These are phyloP conservation scores for Heliconius himera DNA, from an alignment of 1,140 invertebrate genomes.

Conservation along the genomic window DNA sequence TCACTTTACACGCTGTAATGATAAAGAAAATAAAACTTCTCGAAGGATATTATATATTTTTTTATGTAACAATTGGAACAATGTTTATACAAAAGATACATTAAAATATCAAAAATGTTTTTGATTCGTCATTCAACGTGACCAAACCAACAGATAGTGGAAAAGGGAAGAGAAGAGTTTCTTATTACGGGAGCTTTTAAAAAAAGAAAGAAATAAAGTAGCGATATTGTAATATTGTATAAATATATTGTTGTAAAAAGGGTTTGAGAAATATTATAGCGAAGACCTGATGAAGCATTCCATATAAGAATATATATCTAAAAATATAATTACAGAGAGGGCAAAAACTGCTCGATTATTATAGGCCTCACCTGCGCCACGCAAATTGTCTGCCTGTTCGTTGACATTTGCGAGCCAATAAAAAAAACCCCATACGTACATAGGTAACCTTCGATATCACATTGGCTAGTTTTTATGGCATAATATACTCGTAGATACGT, in stretches of 20 bases:
- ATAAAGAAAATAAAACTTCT: too few species aligned
- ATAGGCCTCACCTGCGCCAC: constrained; percentile 32
- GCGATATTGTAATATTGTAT: not conserved
- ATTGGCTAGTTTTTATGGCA: constrained; percentile 1
- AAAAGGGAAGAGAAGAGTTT: too few species aligned
- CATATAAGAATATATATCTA: constrained; percentile 44
- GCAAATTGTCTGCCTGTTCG: constrained; percentile 34
- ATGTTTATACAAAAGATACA: too few species aligned
- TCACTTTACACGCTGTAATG: too few species aligned
- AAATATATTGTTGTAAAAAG: not conserved
- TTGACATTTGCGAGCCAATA: constrained; percentile 34
- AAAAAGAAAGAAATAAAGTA: too few species aligned
- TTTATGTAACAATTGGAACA: too few species aligned
- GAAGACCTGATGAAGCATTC: constrained; percentile 29
- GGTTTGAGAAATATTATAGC: constrained; percentile 34
- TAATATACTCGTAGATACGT: constrained; percentile 8
- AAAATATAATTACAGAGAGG: constrained; percentile 41
- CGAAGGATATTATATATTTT: too few species aligned
- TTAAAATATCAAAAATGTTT: too few species aligned
- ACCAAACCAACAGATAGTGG: too few species aligned
- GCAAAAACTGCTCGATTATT: constrained; percentile 45
- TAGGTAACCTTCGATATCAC: constrained; percentile 13
- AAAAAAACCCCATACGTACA: constrained; percentile 20
- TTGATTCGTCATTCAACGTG: too few species aligned
- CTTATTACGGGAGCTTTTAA: too few species aligned